phyloP scores from a whole-genome alignment of 2,888 invertebrate species.

The Tuta absoluta region DNA sequence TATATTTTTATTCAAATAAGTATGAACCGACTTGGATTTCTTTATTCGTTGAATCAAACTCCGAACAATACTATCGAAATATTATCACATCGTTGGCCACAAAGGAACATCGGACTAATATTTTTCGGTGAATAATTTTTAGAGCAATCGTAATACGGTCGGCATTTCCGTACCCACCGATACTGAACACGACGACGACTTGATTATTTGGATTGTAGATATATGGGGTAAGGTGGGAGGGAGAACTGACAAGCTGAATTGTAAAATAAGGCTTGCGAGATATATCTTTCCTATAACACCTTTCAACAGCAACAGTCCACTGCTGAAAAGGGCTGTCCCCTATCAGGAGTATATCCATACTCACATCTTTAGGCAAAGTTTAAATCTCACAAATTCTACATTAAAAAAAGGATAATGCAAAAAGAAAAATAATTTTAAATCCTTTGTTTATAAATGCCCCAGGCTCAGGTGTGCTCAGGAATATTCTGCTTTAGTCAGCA shows the following conservation, averaged over 20 bases:
- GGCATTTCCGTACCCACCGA: neutral
- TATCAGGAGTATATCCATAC: too few species aligned
- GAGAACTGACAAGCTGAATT: neutral
- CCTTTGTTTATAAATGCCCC: neutral
- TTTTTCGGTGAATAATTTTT: neutral
- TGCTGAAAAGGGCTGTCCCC: too few species aligned
- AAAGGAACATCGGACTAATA: too few species aligned
- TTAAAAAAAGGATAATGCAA: neutral
- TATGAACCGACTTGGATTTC: too few species aligned
- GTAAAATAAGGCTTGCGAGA: neutral
- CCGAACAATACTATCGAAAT: too few species aligned
- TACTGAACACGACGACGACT: constrained; percentile 1
- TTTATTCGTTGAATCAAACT: too few species aligned
- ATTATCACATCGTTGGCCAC: too few species aligned
- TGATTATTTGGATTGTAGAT: neutral
- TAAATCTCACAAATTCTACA: too few species aligned
- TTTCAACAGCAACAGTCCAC: too few species aligned
- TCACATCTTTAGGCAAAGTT: too few species aligned
- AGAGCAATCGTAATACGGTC: neutral
- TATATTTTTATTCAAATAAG: too few species aligned
- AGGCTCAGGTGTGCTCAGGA: neutral
- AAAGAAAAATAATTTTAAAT: neutral
- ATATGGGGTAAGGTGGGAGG: neutral
- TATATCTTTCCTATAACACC: neutral
- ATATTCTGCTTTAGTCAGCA: neutral